Evolutionary conservation across 1,140 invertebrate species (phyloP), one percentile per base, ranked within the genome.

Genomic region (Drosophila repletoides): DNA sequence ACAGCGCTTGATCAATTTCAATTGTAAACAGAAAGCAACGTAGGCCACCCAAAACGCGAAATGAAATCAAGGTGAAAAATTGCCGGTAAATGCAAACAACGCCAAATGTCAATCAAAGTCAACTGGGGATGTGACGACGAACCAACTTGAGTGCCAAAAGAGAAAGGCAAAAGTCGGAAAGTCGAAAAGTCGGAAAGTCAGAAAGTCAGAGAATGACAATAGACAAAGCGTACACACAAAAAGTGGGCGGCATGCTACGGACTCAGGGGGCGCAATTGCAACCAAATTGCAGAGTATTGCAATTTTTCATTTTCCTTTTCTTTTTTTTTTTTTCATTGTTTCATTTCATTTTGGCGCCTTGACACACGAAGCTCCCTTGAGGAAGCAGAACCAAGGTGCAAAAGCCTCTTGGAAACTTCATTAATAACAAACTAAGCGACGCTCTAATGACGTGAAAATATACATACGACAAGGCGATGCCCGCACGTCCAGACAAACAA

Each of bases 51-150:
- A 65, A 81, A 76, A 69, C 68, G 63, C 63, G 56, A 73, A 69
- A 69, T 69, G 52, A 66, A 68, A 67, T 60, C 55, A 67, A 75
- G 53, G 64, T 66, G 60, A 67, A 72, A 66, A 76, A 73, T 71
- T 70, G 75, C 68, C 73, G 76, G 61, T 79, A 72, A 80, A 76
- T 81, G 76, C 76, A 80, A 80, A 68, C 77, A 80, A 80, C 72
- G 70, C 63, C 69, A 73, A 77, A 83, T 83, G 77, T 81, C 77
- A 81, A 81, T 81, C 77, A 81, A 81, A 83, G 73, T 81, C 77
- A 83, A 60, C 77, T 72, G 61, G 63, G 68, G 77, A 80, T 66
- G 76, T 71, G 71, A 72, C 56, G 41, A 28, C 38, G 31, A 26
- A 5, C 55, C 67, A 71, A 76, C 40, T 81, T 55, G 79, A 81